Base-by-base conservation (phyloP, 2,113 vertebrate genomes). In the Etheostoma spectabile region DNA sequence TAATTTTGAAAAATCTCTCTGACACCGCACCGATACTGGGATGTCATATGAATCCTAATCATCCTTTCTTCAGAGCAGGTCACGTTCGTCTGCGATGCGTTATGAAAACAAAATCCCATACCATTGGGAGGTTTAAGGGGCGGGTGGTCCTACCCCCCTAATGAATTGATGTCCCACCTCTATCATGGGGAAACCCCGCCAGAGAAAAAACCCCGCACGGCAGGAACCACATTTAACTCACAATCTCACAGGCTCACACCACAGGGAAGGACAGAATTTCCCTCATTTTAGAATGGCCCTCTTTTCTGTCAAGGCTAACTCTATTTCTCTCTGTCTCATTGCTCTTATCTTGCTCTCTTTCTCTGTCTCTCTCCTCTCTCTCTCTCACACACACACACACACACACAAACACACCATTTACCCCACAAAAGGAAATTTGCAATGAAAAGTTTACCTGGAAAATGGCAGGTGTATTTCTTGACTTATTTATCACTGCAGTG, bases 91-190 rank as follows among this genome's bases (percentile, higher is more conserved):
- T 83, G 67, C 76, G n/a, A 35, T 67, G 81, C 77, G 85, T 93
- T 92, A 94, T 94, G 93, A 92, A 94, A 94, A 92, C 70, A 71
- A 60, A 55, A 78, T 91, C 89, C 88, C 87, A 82, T 88, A 91
- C 85, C 80, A 64, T 70, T 73, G 60, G 68, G 84, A 73, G 66
- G 74, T n/a, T n/a, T n/a, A n/a, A n/a, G n/a, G n/a, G n/a, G n/a
- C n/a, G n/a, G n/a, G n/a, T n/a, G n/a, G n/a, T n/a, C n/a, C n/a
- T n/a, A 66, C 69, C 77, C 83, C 74, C 85, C 88, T 93, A 92
- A 94, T 93, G 91, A 94, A 93, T 87, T 92, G 91, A 92, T 92
- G 85, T 91, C 83, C 72, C 83, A 82, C 76, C 85, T 91, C 84
- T 78, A 91, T 91, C 85, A 86, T 91, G 90, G 86, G 88, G 87